phyloP scores from a whole-genome alignment of 2,888 invertebrate genomes.

The Nasonovia ribisnigri region DNA sequence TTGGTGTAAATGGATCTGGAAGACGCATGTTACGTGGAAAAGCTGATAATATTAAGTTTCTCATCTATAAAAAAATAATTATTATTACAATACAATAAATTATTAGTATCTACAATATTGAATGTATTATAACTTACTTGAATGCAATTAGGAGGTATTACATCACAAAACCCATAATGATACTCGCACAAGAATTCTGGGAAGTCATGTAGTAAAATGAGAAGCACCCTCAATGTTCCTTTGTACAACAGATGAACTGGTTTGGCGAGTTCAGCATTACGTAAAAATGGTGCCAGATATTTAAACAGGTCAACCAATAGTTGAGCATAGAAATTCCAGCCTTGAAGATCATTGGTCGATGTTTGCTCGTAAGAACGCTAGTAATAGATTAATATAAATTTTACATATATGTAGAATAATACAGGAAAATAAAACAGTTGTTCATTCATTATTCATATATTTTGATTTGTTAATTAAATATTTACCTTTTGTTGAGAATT shows the following conservation, averaged over 20 bases:
- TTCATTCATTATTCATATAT: background rate
- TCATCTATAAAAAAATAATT: constrained; percentile 76
- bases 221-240: constrained; percentile 92
- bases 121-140: constrained; percentile 71
- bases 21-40: constrained; percentile 98
- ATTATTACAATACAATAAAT: background rate
- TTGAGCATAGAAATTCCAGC: constrained; percentile 98
- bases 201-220: constrained; percentile 97
- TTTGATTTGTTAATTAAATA: background rate
- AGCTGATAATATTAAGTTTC: constrained; percentile 96
- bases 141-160: constrained; percentile 98
- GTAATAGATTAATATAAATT: background rate
- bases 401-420: background rate
- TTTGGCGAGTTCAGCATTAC: constrained; percentile 95
- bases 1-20: constrained; percentile 98
- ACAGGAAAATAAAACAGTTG: background rate
- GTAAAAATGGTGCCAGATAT: constrained; percentile 95
- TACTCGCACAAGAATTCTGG: constrained; percentile 99
- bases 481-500: constrained; percentile 86
- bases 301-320: constrained; percentile 95
- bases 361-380: constrained; percentile 65
- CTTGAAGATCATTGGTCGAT: constrained; percentile 71
- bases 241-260: constrained; percentile 95
- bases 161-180: constrained; percentile 99
- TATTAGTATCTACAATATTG: background rate